These are phyloP conservation scores for Platyrinchus mystaceus DNA, from an alignment of 2,797 vertebrate species.

Conservation along the genomic window DNA sequence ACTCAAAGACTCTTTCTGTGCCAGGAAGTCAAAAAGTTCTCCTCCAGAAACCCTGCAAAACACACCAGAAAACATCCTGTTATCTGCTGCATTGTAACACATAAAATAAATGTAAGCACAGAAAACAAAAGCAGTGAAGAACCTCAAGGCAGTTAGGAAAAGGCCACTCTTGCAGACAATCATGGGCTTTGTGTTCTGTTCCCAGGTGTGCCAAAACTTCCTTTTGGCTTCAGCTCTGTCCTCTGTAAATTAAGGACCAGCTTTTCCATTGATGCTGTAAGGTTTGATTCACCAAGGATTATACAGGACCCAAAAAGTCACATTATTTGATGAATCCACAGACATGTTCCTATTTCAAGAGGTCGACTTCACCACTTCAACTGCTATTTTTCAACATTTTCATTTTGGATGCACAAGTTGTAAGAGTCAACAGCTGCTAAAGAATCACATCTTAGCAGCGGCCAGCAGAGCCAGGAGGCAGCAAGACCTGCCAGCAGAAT, in stretches of 20 bases:
- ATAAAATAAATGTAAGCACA: neutral
- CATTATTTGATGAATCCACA: neutral
- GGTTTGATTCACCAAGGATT: neutral
- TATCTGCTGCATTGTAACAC: neutral
- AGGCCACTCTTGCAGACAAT: neutral
- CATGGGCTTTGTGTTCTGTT: neutral
- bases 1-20: constrained; percentile 94
- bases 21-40: constrained; percentile 93
- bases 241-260: neutral
- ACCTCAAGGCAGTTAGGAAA: neutral
- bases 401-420: neutral
- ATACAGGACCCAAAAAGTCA: neutral
- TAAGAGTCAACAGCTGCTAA: neutral
- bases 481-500: neutral
- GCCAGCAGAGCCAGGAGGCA: neutral
- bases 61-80: neutral
- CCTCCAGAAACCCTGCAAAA: constrained; percentile 87
- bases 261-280: neutral
- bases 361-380: neutral
- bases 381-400: neutral
- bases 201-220: neutral
- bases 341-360: neutral
- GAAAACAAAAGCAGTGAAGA: neutral
- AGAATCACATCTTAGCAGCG: neutral
- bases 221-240: neutral